These are phyloP conservation scores for Lasiurus cinereus DNA, from an alignment of 2,113 vertebrate species.

Conservation along the genomic window DNA sequence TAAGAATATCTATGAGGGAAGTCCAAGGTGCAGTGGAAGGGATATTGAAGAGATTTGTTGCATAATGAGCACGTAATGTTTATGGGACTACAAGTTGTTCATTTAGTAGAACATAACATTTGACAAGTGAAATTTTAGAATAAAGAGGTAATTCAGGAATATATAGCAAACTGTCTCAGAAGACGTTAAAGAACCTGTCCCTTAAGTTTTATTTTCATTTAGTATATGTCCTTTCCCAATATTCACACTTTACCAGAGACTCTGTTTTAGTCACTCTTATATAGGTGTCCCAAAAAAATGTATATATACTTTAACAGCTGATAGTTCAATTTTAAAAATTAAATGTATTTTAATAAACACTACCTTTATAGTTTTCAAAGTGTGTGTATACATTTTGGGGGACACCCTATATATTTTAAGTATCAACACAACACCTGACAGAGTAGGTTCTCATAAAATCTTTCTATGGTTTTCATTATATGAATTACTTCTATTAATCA, in stretches of 20 bases:
- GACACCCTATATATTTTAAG: neutral
- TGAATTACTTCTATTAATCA: neutral
- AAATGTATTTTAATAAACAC: no score
- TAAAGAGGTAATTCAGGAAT: neutral
- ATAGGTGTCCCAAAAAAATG: no score
- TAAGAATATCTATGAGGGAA: neutral
- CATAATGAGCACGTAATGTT: neutral
- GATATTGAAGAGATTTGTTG: neutral
- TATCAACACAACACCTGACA: neutral
- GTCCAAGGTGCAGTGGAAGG: neutral
- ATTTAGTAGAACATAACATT: neutral
- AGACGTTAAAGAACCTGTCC: neutral
- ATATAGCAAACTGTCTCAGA: neutral
- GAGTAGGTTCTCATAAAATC: neutral
- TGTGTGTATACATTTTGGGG: no score
- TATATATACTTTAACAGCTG: no score
- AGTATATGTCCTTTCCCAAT: neutral
- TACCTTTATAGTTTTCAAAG: no score
- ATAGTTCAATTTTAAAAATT: no score
- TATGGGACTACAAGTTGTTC: neutral
- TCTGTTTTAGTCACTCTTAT: neutral
- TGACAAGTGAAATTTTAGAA: neutral
- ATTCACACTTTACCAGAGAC: neutral
- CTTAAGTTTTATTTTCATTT: conserved; percentile 26
- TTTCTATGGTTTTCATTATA: conserved; percentile 23